phyloP scores from a whole-genome alignment of 1,140 invertebrate species.

The Elymnias hypermnestra region DNA sequence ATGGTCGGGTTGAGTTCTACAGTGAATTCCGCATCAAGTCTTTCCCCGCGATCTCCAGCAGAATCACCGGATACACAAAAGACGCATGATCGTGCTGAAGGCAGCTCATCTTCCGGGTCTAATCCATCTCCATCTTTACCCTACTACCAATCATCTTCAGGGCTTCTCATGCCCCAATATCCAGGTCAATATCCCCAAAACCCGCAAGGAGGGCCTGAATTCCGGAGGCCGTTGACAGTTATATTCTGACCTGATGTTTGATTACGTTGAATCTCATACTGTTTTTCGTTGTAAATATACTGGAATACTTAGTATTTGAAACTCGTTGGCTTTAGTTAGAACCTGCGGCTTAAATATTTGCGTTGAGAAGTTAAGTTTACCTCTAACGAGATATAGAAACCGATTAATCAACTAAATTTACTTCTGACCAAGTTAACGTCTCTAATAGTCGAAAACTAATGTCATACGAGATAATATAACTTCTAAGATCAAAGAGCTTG shows the following conservation, averaged over 20 bases:
- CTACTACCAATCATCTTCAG: slow-evolving; percentile 79
- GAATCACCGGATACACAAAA: slow-evolving; percentile 79
- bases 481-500: too few species aligned
- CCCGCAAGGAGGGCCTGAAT: slow-evolving; percentile 78
- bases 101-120: slow-evolving; percentile 78
- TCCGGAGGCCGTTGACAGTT: slow-evolving; percentile 87
- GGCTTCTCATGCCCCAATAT: slow-evolving; percentile 80
- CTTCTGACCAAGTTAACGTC: too few species aligned
- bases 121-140: slow-evolving; percentile 80
- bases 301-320: background rate
- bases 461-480: too few species aligned
- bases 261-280: background rate
- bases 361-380: too few species aligned
- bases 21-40: slow-evolving; percentile 55
- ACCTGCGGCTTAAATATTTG: background rate
- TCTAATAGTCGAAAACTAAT: too few species aligned
- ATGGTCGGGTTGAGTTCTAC: slow-evolving; percentile 61
- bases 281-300: slow-evolving; percentile 2
- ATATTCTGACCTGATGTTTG: slow-evolving; percentile 89
- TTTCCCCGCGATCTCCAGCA: slow-evolving; percentile 77
- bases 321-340: background rate
- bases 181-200: slow-evolving; percentile 77
- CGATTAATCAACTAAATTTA: too few species aligned
- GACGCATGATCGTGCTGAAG: slow-evolving; percentile 76
- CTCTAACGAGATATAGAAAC: too few species aligned